Evolutionary conservation across 2,888 invertebrate genomes (phyloP), one percentile per base, ranked within the genome.

Genomic region (Polietes domitor): DNA sequence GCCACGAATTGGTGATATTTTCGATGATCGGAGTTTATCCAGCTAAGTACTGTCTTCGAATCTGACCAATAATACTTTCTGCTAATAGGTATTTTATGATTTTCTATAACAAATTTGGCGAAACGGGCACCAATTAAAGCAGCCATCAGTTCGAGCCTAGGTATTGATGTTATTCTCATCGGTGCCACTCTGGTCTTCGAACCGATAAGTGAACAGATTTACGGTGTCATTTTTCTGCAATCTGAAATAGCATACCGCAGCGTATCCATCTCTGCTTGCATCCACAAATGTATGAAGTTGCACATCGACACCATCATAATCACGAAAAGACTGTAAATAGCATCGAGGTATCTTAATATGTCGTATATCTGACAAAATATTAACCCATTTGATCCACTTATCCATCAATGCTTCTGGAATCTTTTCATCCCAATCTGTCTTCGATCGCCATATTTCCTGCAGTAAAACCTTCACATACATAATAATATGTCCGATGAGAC

Each of bases 31-130:
- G 79, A 86, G 50, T 77, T 58, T 12, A 88, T 68, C 88, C 88
- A 89, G 50, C 81, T 82, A 43, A 88, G 24, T 17, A 87, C 87
- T 15, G 85, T 87, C 32, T 78, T 85, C 7, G 88, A 89, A 70
- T 88, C 88, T 0, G 87, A 82, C 88, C 88, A 88, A 55, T 85
- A 86, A 17, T 76, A 26, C 2, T n/a, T 83, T 17, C 70, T 50
- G 0, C 10, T n/a, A 37, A 87, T 77, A 5, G 53, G 53, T 7
- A 87, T 72, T 6, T 65, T 68, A 19, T 83, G 81, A 43, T 53
- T 77, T 19, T 84, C 68, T 4, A 32, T 21, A 32, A 87, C 61
- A 70, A 50, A 61, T 73, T 75, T 84, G 12, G 82, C 78, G 26
- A 83, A 80, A 12, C 80, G 79, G 0, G 77, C 82, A 37, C 83